Evolutionary conservation across 1,140 invertebrate genomes (phyloP).

Genomic region (Leptopilina clavipes): DNA sequence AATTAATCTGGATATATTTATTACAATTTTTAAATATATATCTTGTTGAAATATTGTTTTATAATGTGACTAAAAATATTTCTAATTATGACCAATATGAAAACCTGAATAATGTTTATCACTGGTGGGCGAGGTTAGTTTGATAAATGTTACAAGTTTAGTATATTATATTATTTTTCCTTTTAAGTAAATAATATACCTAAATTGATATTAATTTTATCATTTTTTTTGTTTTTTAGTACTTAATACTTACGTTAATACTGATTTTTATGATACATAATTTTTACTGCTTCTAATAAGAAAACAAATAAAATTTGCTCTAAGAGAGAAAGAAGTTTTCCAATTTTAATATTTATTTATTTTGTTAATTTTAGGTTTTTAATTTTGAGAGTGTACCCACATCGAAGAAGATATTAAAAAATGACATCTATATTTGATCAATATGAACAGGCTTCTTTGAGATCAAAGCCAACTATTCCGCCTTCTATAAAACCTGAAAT

Average conservation of each 20-base stretch:
- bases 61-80: background rate
- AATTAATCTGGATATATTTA: background rate
- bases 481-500: slow-evolving; percentile 72
- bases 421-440: slow-evolving; percentile 88
- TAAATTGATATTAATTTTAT: background rate
- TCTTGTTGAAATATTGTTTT: background rate
- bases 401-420: slow-evolving; percentile 43
- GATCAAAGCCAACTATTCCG: slow-evolving; percentile 65
- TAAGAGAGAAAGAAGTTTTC: background rate
- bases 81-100: background rate
- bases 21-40: background rate
- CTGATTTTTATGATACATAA: background rate
- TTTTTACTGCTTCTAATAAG: background rate
- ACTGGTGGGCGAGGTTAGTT: slow-evolving; percentile 12
- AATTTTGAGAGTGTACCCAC: background rate
- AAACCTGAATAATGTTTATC: background rate
- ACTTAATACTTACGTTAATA: background rate
- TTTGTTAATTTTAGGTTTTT: background rate
- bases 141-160: background rate
- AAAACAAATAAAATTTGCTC: background rate
- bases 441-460: slow-evolving; percentile 83
- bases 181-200: too few species aligned
- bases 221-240: background rate
- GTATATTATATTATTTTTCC: too few species aligned
- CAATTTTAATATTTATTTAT: background rate